phyloP scores from a whole-genome alignment of 2,888 invertebrate genomes.

The Pristionchus fissidentatus region DNA sequence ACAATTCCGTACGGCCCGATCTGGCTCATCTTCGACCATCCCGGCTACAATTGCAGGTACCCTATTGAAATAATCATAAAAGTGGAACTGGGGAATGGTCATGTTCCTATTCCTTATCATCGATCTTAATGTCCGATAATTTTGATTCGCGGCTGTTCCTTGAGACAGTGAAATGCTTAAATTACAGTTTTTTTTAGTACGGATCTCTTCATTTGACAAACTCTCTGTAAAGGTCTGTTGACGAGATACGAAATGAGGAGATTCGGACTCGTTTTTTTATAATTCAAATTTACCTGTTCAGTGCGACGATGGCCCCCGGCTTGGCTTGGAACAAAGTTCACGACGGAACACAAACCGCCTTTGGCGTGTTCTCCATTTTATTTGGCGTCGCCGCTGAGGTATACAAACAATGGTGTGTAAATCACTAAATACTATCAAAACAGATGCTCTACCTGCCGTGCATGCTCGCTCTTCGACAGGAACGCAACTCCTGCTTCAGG shows the following conservation, averaged over 20 bases:
- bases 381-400: slow-evolving; percentile 16
- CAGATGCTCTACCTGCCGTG: slow-evolving; percentile 5
- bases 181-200: too few species aligned
- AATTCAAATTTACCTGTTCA: not conserved
- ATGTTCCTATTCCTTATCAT: too few species aligned
- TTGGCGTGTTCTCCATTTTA: not conserved
- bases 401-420: too few species aligned
- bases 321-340: slow-evolving; percentile 12
- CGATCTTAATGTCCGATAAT: too few species aligned
- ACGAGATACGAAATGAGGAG: too few species aligned
- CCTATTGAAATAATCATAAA: not conserved
- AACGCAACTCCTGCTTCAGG: slow-evolving; percentile 1
- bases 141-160: too few species aligned
- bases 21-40: not conserved
- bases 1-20: not conserved
- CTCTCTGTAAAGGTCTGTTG: too few species aligned
- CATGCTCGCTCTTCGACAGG: slow-evolving; percentile 18
- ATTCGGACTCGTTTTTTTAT: too few species aligned
- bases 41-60: slow-evolving; percentile 17
- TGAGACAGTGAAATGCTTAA: too few species aligned
- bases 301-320: not conserved
- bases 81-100: too few species aligned
- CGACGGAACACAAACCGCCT: not conserved
- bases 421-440: too few species aligned
- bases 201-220: too few species aligned